Percentiles rank a stretch among this genome's conserved stretches.
Conservation (phyloP, 2,888 invertebrate genomes). For the Autographa pulchrina region DNA sequence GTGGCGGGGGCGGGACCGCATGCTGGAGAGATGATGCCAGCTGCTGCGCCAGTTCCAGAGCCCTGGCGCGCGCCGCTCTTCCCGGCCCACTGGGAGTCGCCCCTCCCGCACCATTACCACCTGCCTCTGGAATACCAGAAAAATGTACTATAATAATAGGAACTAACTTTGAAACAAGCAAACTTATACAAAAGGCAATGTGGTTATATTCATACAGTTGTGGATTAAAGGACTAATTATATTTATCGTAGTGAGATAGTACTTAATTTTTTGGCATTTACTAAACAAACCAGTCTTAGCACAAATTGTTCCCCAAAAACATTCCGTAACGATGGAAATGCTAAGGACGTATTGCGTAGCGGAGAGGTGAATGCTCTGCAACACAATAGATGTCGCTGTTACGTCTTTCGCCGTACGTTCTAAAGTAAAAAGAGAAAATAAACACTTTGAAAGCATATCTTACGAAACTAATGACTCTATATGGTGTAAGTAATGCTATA, state of each 20-base stretch:
- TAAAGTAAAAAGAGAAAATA: neutral
- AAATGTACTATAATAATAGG: neutral
- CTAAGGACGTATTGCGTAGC: neutral
- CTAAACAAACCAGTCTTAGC: neutral
- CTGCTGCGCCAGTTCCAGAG: conserved; percentile 91
- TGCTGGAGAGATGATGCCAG: conserved; percentile 91
- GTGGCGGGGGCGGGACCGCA: conserved; percentile 90
- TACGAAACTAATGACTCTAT: neutral
- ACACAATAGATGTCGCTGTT: conserved; percentile 54
- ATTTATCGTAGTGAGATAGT: neutral
- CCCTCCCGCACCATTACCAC: conserved; percentile 72
- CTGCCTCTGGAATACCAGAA: conserved; percentile 74
- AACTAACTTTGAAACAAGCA: no score
- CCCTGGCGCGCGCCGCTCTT: conserved; percentile 86
- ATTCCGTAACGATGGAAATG: neutral
- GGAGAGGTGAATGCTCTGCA: conserved; percentile 8
- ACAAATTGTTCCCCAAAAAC: neutral
- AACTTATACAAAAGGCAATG: neutral
- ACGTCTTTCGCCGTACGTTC: conserved; percentile 19
- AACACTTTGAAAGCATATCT: conserved; percentile 1
- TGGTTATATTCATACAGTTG: neutral
- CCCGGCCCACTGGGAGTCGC: conserved; percentile 75
- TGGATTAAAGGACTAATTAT: neutral
- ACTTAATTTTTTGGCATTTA: neutral
- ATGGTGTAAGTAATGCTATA: neutral